Evolutionary conservation across 2,113 vertebrate genomes (phyloP).

Genomic region (Gymnocephalus cernua): DNA sequence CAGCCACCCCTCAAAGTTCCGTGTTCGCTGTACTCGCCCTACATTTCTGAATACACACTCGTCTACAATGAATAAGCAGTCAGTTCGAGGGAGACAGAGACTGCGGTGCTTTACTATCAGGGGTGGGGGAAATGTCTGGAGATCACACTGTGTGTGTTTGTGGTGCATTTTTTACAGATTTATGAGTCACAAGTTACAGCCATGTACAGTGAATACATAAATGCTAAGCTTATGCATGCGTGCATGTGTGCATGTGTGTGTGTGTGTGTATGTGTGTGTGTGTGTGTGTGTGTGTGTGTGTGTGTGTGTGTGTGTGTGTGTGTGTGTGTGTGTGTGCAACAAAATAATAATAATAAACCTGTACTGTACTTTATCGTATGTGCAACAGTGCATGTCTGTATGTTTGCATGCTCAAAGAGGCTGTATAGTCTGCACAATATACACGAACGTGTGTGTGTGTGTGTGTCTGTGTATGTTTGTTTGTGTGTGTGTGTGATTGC

Average conservation of each 20-base stretch:
- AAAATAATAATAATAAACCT: slow-evolving; percentile 22
- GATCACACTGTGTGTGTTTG: slow-evolving; percentile 38
- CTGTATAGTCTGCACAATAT: slow-evolving; percentile 1
- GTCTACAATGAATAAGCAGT: slow-evolving; percentile 57
- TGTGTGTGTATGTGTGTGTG: background rate
- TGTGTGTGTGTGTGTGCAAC: background rate
- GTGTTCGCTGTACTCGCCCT: slow-evolving; percentile 50
- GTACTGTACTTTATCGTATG: slow-evolving; percentile 13
- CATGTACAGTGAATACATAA: slow-evolving; percentile 19
- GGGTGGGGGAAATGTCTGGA: slow-evolving; percentile 57
- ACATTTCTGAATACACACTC: slow-evolving; percentile 63
- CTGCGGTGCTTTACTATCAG: slow-evolving; percentile 60
- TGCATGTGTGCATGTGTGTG: background rate
- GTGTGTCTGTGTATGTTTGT: background rate
- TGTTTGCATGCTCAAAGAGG: slow-evolving; percentile 37
- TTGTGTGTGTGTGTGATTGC: slow-evolving; percentile 13
- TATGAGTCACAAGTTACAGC: slow-evolving; percentile 24
- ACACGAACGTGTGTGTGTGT: slow-evolving; percentile 3
- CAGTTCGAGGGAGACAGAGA: slow-evolving; percentile 44
- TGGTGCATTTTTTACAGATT: slow-evolving; percentile 18
- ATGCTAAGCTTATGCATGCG: background rate
- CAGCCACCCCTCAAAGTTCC: slow-evolving; percentile 55
- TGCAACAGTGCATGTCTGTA: slow-evolving; percentile 35
- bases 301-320: background rate
- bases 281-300: background rate